Percentiles rank a stretch among this genome's conserved stretches.
These are phyloP conservation scores for Oceanodroma leucorhoa DNA, from an alignment of 2,797 vertebrate genomes.

Conservation along the genomic window DNA sequence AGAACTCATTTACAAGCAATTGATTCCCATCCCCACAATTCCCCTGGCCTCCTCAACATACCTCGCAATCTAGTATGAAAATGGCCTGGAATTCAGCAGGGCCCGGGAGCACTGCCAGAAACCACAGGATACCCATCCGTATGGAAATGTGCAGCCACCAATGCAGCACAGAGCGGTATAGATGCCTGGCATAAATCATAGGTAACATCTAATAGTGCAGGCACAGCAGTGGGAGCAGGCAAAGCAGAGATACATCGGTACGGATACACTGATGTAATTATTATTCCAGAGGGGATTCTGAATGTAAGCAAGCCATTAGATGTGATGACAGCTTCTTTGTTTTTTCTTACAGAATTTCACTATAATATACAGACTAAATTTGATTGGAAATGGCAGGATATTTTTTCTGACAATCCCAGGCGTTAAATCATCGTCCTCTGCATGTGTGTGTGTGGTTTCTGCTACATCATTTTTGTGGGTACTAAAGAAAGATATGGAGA, in stretches of 20 bases:
- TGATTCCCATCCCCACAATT: background rate
- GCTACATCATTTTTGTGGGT: background rate
- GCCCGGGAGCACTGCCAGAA: background rate
- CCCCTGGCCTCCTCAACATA: background rate
- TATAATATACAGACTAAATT: slow-evolving; percentile 26
- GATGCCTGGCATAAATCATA: slow-evolving; percentile 23
- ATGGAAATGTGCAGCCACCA: slow-evolving; percentile 42
- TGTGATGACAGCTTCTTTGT: slow-evolving; percentile 46
- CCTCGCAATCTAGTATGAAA: background rate
- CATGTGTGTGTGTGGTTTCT: background rate
- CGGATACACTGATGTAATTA: background rate
- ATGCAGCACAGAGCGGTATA: background rate
- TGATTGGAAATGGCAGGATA: slow-evolving; percentile 39
- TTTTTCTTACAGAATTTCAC: slow-evolving; percentile 42
- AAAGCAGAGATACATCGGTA: background rate
- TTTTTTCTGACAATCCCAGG: slow-evolving; percentile 30
- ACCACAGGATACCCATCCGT: background rate
- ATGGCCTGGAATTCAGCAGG: background rate
- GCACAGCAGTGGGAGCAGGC: background rate
- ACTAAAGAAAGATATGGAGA: background rate
- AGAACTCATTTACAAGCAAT: background rate
- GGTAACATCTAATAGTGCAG: background rate
- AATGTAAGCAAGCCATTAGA: slow-evolving; percentile 42
- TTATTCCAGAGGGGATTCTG: slow-evolving; percentile 42
- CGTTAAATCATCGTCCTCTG: background rate